These are phyloP conservation scores for Vombatus ursinus DNA, from an alignment of 2,113 vertebrate species.

Conservation along the genomic window DNA sequence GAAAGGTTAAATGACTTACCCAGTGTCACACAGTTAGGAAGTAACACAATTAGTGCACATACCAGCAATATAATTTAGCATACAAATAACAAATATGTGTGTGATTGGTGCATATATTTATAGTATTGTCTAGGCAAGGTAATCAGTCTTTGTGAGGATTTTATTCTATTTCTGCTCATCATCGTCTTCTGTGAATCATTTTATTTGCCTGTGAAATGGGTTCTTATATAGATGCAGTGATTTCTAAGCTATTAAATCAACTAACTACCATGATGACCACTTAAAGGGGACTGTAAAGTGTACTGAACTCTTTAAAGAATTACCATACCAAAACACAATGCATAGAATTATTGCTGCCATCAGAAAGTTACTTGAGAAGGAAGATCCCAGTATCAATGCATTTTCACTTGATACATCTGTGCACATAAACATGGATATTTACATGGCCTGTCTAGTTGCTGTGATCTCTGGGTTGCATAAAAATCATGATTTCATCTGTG, in stretches of 20 bases:
- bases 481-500: background rate
- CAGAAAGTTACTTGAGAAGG: background rate
- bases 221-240: background rate
- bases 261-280: accelerated
- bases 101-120: accelerated
- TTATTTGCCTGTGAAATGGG: accelerated
- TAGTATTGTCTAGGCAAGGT: accelerated
- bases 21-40: background rate
- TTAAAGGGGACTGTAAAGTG: too few relatives aligned
- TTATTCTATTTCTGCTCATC: background rate
- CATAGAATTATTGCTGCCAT: background rate
- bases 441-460: background rate
- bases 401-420: background rate
- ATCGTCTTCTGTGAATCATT: background rate
- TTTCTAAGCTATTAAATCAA: background rate
- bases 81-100: background rate
- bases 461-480: background rate
- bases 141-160: accelerated
- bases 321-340: background rate
- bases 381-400: background rate
- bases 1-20: background rate
- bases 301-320: background rate
- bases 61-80: background rate
- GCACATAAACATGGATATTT: background rate
- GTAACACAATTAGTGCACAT: background rate